Evolutionary conservation across 2,797 vertebrate species (phyloP).

Genomic region (Hylomyscus alleni): DNA sequence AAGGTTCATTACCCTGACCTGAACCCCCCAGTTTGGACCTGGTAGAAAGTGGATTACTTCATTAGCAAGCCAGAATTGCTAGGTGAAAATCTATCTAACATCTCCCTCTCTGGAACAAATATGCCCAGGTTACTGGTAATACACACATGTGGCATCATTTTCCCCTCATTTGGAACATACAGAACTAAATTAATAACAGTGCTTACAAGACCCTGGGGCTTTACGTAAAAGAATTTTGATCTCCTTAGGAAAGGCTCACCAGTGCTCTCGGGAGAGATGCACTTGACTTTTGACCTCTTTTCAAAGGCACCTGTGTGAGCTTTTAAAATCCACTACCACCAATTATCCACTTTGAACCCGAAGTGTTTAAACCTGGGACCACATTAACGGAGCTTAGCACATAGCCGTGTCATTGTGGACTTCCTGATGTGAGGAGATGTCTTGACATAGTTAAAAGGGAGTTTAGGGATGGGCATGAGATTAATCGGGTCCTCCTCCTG

Average conservation of each 20-base stretch:
- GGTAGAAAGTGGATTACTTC: slow-evolving; percentile 83
- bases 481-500: slow-evolving; percentile 94
- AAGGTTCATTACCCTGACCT: slow-evolving; percentile 68
- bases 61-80: slow-evolving; percentile 83
- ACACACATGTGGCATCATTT: slow-evolving; percentile 91
- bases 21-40: slow-evolving; percentile 78
- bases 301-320: slow-evolving; percentile 95
- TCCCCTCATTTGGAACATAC: slow-evolving; percentile 91
- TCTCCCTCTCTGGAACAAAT: slow-evolving; percentile 81
- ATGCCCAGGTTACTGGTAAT: slow-evolving; percentile 85
- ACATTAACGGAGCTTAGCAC: slow-evolving; percentile 92
- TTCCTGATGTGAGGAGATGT: slow-evolving; percentile 93
- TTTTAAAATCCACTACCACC: slow-evolving; percentile 94
- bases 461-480: slow-evolving; percentile 91
- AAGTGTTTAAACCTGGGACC: slow-evolving; percentile 92
- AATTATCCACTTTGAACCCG: slow-evolving; percentile 97
- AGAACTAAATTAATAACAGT: slow-evolving; percentile 93
- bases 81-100: slow-evolving; percentile 87
- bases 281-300: slow-evolving; percentile 98
- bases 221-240: slow-evolving; percentile 90
- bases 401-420: slow-evolving; percentile 91
- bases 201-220: slow-evolving; percentile 91
- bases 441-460: slow-evolving; percentile 92
- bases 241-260: slow-evolving; percentile 90
- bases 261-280: slow-evolving; percentile 92